phyloP scores from a whole-genome alignment of 2,888 invertebrate genomes.

The Metalampra italica region DNA sequence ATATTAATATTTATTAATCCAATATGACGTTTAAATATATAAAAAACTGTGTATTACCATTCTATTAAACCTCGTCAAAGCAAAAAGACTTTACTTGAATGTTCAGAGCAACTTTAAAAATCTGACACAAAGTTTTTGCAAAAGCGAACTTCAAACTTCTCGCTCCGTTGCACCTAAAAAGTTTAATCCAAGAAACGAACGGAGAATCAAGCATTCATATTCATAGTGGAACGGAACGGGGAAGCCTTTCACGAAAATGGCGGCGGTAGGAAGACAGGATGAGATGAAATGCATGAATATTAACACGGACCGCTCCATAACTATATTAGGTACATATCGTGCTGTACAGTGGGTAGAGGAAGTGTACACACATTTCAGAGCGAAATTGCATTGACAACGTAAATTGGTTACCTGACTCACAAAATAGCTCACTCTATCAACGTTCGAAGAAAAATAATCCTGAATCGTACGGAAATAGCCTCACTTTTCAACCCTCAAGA shows the following conservation, averaged over 20 bases:
- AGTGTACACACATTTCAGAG: neutral
- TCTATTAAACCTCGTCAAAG: no score
- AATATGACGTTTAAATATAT: no score
- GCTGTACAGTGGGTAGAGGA: neutral
- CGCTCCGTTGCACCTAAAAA: constrained; percentile 15
- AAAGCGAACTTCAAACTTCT: neutral
- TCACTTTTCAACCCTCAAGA: no score
- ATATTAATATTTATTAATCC: no score
- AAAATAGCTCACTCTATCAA: no score
- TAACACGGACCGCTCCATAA: constrained; percentile 67
- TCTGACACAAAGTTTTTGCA: neutral
- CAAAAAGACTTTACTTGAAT: no score
- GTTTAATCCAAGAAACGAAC: constrained; percentile 68
- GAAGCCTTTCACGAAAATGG: constrained; percentile 72
- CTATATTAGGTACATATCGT: constrained; percentile 58
- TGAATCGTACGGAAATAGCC: no score
- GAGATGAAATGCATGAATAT: constrained; percentile 75
- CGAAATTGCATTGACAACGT: neutral
- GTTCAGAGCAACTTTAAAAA: neutral
- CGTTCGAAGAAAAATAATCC: no score
- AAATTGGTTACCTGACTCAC: neutral
- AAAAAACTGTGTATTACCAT: no score
- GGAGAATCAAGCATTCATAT: constrained; percentile 73
- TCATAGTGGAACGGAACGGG: constrained; percentile 58
- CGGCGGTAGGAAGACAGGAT: constrained; percentile 53